These are phyloP conservation scores for Mobula birostris DNA, from an alignment of 2,113 vertebrate species.

Conservation along the genomic window DNA sequence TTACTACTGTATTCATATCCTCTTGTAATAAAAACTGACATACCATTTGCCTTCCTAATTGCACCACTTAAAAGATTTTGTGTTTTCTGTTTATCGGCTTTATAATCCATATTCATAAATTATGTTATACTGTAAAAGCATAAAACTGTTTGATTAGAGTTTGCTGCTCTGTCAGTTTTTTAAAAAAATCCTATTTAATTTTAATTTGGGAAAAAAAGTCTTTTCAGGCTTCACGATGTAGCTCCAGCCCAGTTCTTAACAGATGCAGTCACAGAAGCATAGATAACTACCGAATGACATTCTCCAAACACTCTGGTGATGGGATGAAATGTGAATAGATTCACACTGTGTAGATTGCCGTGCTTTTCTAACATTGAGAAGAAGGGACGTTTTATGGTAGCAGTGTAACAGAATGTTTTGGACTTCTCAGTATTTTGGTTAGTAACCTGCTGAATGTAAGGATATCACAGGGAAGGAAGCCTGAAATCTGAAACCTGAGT, in stretches of 20 bases:
- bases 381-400: background rate
- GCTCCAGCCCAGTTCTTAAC: background rate
- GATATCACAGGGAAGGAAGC: no score
- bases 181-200: background rate
- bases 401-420: background rate
- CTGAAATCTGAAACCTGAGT: no score
- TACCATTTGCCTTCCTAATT: no score
- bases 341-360: background rate
- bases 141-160: background rate
- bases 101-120: background rate
- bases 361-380: background rate
- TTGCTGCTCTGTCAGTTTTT: background rate
- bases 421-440: background rate
- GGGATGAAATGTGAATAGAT: background rate
- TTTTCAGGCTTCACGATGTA: background rate
- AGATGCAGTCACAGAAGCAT: background rate
- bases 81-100: no score
- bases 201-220: background rate
- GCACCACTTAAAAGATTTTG: no score
- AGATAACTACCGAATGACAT: background rate
- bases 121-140: background rate
- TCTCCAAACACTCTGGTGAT: background rate
- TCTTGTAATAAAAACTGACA: no score
- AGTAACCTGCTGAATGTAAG: background rate
- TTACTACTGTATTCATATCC: no score